Base-by-base conservation (phyloP, 2,888 invertebrate genomes). In the Abrostola tripartita region DNA sequence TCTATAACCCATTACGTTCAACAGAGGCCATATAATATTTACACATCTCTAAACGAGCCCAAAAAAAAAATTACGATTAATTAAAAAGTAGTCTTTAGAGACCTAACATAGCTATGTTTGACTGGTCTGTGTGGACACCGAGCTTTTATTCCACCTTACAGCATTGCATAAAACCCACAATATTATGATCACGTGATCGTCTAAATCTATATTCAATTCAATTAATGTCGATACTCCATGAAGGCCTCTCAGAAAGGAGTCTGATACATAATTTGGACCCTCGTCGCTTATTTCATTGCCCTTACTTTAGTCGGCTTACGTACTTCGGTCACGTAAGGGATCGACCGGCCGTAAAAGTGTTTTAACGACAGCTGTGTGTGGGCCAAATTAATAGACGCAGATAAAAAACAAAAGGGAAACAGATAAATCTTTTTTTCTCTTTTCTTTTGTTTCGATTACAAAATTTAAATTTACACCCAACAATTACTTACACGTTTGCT, bases 321-420 rank as follows among this genome's bases (percentile, higher is more conserved):
- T 51, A 74, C 52, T 53, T 55, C 42, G 42, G 53, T 74, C 74
- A 74, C 74, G 74, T 74, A 76, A n/a, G 37, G 71, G 61, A 61
- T 64, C 61, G 49, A 54, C 59, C 41, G 49, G 36, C 54, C 52
- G 35, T 71, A 62, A 60, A 58, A 64, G 59, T 52, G 40, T 41
- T 52, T 68, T 58, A 61, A 68, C 72, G 58, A 54, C 72, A 65
- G 56, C 72, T 74, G 76, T 37, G 72, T 55, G 5, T 40, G 40
- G 36, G 36, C 0, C 24, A 36, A 50, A 36, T 57, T 36, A 44
- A 56, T 50, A 57, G 37, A 52, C 1, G 24, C 51, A 70, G 47
- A 74, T 61, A 57, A 71, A 60, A 37, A 65, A 52, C 7, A n/a
- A 35, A 9, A 42, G 47, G 8, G 6, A 0, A 24, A 24, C 0